Conservation (phyloP, 2,113 vertebrate genomes). For the Ageneiosus marmoratus region DNA sequence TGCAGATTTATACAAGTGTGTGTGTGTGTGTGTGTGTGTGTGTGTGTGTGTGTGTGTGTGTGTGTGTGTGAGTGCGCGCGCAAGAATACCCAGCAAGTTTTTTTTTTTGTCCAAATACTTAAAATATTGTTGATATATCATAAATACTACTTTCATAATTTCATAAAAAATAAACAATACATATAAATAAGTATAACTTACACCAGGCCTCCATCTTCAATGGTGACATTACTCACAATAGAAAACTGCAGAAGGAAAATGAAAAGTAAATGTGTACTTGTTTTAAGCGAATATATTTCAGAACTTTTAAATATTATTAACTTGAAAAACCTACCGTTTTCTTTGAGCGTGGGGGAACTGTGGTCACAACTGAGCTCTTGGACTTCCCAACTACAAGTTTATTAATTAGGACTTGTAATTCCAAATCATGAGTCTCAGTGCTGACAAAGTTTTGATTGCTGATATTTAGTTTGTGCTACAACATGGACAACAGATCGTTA, state of each 20-base stretch:
- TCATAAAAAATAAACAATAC: conserved; percentile 5
- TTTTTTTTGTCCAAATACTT: background rate
- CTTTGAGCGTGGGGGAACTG: conserved; percentile 66
- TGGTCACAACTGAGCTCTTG: conserved; percentile 65
- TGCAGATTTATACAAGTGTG: no score
- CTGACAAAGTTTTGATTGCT: conserved; percentile 82
- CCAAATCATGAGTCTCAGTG: conserved; percentile 69
- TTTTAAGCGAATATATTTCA: background rate
- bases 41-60: no score
- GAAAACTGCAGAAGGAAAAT: conserved; percentile 27
- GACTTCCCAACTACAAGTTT: conserved; percentile 70
- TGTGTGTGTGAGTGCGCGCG: no score
- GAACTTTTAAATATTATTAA: background rate
- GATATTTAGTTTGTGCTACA: conserved; percentile 80
- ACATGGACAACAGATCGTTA: background rate
- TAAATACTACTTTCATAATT: background rate
- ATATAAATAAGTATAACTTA: conserved; percentile 55
- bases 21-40: no score
- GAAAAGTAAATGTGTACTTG: background rate
- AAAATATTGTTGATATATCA: background rate
- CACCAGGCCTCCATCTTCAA: conserved; percentile 65
- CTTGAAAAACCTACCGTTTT: conserved; percentile 69
- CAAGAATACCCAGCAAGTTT: background rate
- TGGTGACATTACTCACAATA: conserved; percentile 47
- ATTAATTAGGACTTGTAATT: conserved; percentile 74